Evolutionary conservation across 2,888 invertebrate species (phyloP).

Genomic region (Tortrix viridana): DNA sequence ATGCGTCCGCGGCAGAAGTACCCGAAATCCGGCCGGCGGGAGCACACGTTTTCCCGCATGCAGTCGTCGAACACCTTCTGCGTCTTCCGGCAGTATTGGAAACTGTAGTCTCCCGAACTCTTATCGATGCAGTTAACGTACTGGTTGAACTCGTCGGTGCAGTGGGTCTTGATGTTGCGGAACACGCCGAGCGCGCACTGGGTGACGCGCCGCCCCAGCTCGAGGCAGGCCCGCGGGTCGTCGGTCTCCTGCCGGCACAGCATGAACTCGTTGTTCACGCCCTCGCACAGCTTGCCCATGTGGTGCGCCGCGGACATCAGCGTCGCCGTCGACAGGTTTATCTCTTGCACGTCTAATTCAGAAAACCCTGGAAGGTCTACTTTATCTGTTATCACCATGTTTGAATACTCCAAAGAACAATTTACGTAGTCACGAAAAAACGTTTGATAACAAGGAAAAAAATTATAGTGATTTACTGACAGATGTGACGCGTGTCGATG

Average conservation of each 20-base stretch:
- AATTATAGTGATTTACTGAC: too few species aligned
- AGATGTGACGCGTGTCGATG: too few species aligned
- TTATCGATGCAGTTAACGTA: conserved; percentile 90
- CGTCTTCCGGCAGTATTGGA: conserved; percentile 90
- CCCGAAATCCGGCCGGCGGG: conserved; percentile 91
- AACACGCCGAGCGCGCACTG: conserved; percentile 93
- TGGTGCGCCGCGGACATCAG: conserved; percentile 94
- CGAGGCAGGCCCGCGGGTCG: conserved; percentile 93
- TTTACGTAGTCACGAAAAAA: too few species aligned
- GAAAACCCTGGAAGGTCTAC: conserved; percentile 89
- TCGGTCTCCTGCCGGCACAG: conserved; percentile 91
- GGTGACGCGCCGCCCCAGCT: conserved; percentile 95
- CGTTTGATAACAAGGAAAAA: too few species aligned
- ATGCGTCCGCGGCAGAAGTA: conserved; percentile 90
- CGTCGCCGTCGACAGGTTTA: conserved; percentile 91
- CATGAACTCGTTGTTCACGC: conserved; percentile 96
- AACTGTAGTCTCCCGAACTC: conserved; percentile 87
- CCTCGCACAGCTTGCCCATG: conserved; percentile 95
- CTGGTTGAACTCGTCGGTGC: conserved; percentile 92
- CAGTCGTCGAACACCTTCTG: conserved; percentile 93
- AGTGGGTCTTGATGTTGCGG: conserved; percentile 90
- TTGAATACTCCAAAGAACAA: conserved; percentile 37
- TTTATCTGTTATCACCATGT: conserved; percentile 87
- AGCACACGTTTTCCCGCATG: conserved; percentile 88
- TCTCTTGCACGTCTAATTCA: conserved; percentile 91